Base-by-base conservation (phyloP, 2,797 vertebrate species). In the Ctenosaura bakeri region DNA sequence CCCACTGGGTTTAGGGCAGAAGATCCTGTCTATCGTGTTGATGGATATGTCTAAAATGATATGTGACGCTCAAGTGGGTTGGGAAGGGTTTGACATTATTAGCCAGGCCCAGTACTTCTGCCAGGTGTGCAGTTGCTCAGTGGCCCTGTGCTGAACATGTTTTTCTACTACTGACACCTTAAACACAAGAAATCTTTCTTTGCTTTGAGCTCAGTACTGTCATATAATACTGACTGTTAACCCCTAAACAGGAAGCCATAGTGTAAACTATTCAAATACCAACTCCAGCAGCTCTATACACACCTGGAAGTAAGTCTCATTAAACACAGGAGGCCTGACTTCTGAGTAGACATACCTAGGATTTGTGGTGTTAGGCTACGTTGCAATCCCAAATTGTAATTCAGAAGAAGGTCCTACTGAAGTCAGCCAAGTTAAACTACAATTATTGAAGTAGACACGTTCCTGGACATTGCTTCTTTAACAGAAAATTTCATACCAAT, bases 11-110 rank as follows among this genome's bases (percentile, higher is more conserved):
- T 2, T 5, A 83, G 85, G 78, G 88, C 64, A 93, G 85, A 94
- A 92, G 78, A 88, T 85, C 88, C 1, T 82, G 4, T 56, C 29
- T 73, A 66, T 29, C 83, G 1, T 29, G 85, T 74, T 88, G 92
- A 84, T 13, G 69, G 0, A 84, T 91, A 88, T 92, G 32, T 80
- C 13, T 92, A 54, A 50, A 91, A 85, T 93, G 85, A 50, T 73
- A 80, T 18, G 38, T 56, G 1, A n/a, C 79, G 62, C n/a, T 93
- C 4, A 86, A 54, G 73, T 52, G 6, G 59, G 73, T 10, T 83
- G 80, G 35, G 1, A 42, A 89, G 80, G 0, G 1, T 83, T 93
- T 92, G 69, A 91, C 74, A 69, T 1, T 59, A 1, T 88, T 73
- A 87, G n/a, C 59, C 52, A 83, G n/a, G 8, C 74, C 0, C 14